Evolutionary conservation across 2,797 vertebrate species (phyloP), one percentile per base, ranked within the genome.

Genomic region (Bradypodion pumilum): DNA sequence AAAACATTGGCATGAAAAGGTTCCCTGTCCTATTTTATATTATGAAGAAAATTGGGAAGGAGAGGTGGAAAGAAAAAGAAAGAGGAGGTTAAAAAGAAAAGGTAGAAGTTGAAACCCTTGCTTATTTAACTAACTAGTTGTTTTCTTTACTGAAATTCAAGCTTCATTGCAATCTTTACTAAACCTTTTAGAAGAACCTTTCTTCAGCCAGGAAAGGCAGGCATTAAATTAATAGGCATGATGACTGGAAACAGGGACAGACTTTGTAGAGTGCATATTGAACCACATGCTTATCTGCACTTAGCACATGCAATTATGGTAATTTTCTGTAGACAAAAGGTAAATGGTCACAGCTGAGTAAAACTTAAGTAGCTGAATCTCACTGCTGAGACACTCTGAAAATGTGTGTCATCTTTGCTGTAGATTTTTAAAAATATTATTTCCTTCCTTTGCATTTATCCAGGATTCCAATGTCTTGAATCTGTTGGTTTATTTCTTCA

Each of bases 201-300:
- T 7, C 2, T 32, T 44, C 44, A 77, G 40, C 46, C n/a, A 49
- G 44, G 25, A 84, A 83, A 52, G 72, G 40, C 44, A 87, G 32
- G 59, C 27, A 81, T 84, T 59, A 80, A 84, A 80, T 84, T 81
- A 87, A 84, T 77, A 60, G 77, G 35, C 25, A 66, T 44, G 70
- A 72, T 56, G 72, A 59, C 35, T 78, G 68, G 46, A 80, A 87
- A 81, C 44, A 59, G 74, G 35, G n/a, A 75, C 27, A 49, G 19
- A 49, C 25, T 25, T 81, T n/a, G 37, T 69, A 76, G 35, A 65
- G 25, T 52, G 46, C 68, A 37, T 76, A 87, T 73, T 52, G 78
- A 81, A 78, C 56, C 46, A 78, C 68, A 72, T 81, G 66, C 73
- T 84, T 81, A 87, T 80, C 78, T 84, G 78, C 60, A 81, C 60